Conservation (phyloP, 2,888 invertebrate genomes). For the Thymelicus acteon region DNA sequence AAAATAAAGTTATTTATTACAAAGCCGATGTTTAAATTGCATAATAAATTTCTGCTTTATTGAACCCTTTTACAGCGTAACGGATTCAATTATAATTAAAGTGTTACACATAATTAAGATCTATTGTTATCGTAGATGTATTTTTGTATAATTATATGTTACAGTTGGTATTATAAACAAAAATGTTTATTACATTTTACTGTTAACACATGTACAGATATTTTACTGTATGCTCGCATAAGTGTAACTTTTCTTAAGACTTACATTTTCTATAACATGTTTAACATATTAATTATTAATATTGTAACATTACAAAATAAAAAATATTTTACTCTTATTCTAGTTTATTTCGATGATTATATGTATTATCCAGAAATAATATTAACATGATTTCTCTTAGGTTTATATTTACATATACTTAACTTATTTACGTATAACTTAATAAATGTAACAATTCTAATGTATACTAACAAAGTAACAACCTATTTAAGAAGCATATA, state of each 20-base stretch:
- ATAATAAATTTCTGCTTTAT: background rate
- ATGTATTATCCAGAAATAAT: background rate
- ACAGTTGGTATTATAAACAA: conserved; percentile 1
- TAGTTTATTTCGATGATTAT: background rate
- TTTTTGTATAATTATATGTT: background rate
- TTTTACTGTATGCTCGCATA: too few relatives aligned
- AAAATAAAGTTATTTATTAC: background rate
- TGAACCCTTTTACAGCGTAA: too few relatives aligned
- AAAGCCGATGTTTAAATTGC: background rate
- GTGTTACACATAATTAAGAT: background rate
- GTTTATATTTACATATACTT: background rate
- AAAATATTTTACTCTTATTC: background rate
- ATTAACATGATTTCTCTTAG: background rate
- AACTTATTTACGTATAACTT: too few relatives aligned
- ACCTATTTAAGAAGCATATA: background rate
- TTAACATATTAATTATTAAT: background rate
- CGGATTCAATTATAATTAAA: too few relatives aligned
- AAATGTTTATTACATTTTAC: background rate
- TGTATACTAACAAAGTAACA: background rate
- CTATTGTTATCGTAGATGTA: background rate
- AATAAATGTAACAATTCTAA: conserved; percentile 1
- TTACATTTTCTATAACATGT: background rate
- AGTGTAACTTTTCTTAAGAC: background rate
- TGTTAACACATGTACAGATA: too few relatives aligned
- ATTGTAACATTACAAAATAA: conserved; percentile 3